Evolutionary conservation across 2,888 invertebrate genomes (phyloP), one percentile per base, ranked within the genome.

Genomic region (Plutella xylostella): DNA sequence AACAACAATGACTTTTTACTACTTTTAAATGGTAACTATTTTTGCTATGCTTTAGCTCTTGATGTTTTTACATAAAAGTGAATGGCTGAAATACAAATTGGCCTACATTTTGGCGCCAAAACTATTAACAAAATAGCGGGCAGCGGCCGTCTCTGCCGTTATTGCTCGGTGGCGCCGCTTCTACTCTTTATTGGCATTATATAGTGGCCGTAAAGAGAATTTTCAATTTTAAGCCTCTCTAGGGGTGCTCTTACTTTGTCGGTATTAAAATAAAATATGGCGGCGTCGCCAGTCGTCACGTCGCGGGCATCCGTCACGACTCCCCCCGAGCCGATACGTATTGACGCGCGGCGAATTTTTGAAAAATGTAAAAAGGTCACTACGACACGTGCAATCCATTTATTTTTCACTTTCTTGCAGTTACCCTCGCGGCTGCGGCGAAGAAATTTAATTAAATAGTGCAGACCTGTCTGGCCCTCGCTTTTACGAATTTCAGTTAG

Each of bases 361-460:
- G 75, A 83, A 82, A 83, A 82, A 82, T 83, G 79, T 75, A 73
- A 79, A 83, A 78, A 78, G 76, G 73, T 73, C 80, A 70, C 63
- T 61, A 53, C 63, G 61, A 66, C 82, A 78, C 82, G 82, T 77
- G 64, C 54, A 55, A 56, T 65, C 68, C 80, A 78, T 82, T 79
- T 75, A 77, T 82, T 22, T 33, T 42, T n/a, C n/a, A n/a, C n/a
- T n/a, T n/a, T n/a, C n/a, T n/a, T n/a, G n/a, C n/a, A n/a, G n/a
- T n/a, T n/a, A n/a, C n/a, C n/a, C n/a, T n/a, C n/a, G n/a, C n/a
- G n/a, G n/a, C n/a, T n/a, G n/a, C n/a, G n/a, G n/a, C n/a, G n/a
- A n/a, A n/a, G n/a, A n/a, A n/a, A n/a, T n/a, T n/a, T n/a, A n/a
- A n/a, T n/a, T n/a, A n/a, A n/a, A n/a, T n/a, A n/a, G n/a, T n/a